Evolutionary conservation across 2,888 invertebrate species (phyloP), one percentile per base, ranked within the genome.

Genomic region (Acrocyrtus sp.): DNA sequence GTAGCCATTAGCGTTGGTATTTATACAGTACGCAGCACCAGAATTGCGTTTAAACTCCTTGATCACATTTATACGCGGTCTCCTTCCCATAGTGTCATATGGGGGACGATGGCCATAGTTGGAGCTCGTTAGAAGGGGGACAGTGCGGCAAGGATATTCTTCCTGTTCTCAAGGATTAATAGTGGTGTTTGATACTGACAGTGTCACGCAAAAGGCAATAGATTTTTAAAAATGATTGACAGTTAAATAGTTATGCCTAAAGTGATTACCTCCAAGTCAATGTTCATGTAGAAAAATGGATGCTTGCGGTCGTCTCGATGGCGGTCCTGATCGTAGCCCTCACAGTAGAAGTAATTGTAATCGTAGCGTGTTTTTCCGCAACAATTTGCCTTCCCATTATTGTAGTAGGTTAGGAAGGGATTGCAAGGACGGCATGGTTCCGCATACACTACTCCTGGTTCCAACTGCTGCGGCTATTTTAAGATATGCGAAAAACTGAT

Each of bases 291-390:
- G 41, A 72, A 75, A 57, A 61, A 63, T 0, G 78, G 74, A 66
- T 81, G 80, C 27, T 80, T 80, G 58, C 79, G 72, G 48, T 81
- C 81, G 21, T 76, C 75, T 22, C 81, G 48, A 47, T 75, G 77
- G 8, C 72, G 69, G 21, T 60, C 57, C 29, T 81, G 81, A 21
- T 81, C 79, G 26, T 81, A 81, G 3, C 79, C 79, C 10, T 79
- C 77, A 34, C 79, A 79, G 53, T 60, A 79, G 53, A 73, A 75
- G 47, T 54, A 80, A 56, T 80, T 80, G 65, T 81, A 81, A 17
- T 81, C 81, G 62, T 81, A 79, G 1, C 27, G 54, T 4, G 67
- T 65, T 54, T 79, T 79, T 54, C 79, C 77, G 56, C 81, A 79
- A 26, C 62, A 34, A 47, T 81, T 81, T 6, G 63, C 63, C 50